Percentiles rank a stretch among this genome's conserved stretches.
phyloP scores from a whole-genome alignment of 1,140 invertebrate genomes.

The Lanistes nyassanus region DNA sequence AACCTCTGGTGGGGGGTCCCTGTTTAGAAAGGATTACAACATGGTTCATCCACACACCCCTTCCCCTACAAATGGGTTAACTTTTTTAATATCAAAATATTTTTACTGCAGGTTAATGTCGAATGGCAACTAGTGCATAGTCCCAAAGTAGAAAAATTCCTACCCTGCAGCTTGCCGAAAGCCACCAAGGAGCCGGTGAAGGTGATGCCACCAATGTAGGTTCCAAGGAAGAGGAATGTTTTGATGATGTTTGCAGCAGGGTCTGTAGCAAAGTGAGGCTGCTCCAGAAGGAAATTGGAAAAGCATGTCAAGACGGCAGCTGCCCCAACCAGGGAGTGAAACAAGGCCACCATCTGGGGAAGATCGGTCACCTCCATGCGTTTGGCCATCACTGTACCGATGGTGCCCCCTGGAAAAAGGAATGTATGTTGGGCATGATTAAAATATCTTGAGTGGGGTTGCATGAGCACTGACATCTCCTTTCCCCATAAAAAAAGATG shows the following conservation, averaged over 20 bases:
- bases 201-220: slow-evolving; percentile 90
- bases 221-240: slow-evolving; percentile 87
- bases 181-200: slow-evolving; percentile 90
- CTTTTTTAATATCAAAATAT: no score
- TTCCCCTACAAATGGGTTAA: no score
- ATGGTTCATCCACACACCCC: no score
- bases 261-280: slow-evolving; percentile 83
- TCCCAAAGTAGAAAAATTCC: background rate
- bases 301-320: slow-evolving; percentile 89
- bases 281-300: slow-evolving; percentile 85
- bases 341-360: slow-evolving; percentile 89
- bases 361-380: slow-evolving; percentile 88
- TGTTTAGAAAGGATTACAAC: no score
- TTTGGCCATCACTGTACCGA: slow-evolving; percentile 75
- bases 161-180: slow-evolving; percentile 89
- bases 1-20: no score
- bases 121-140: no score
- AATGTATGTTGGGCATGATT: background rate
- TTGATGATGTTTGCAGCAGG: slow-evolving; percentile 85
- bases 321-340: slow-evolving; percentile 88
- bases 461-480: background rate
- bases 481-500: background rate
- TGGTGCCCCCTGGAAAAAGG: slow-evolving; percentile 53
- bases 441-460: background rate
- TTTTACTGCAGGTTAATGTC: no score